These are phyloP conservation scores for Arnoldichthys spilopterus DNA, from an alignment of 2,797 vertebrate species.

Conservation along the genomic window DNA sequence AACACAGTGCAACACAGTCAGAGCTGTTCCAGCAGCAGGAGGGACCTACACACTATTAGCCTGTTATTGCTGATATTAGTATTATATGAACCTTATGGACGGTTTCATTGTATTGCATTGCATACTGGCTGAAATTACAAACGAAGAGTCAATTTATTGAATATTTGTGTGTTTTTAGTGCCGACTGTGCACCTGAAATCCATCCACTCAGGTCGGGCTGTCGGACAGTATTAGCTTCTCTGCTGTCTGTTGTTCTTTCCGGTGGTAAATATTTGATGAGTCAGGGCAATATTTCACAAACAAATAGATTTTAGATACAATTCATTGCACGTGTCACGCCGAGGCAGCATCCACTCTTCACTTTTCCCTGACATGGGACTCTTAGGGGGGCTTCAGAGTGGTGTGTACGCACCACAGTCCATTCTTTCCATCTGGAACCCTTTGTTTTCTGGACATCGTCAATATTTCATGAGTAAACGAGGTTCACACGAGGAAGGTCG, in stretches of 20 bases:
- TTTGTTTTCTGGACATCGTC: conserved; percentile 26
- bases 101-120: not conserved
- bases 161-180: too few relatives aligned
- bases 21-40: too few relatives aligned
- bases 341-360: conserved; percentile 16
- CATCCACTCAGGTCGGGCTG: conserved; percentile 70
- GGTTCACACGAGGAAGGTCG: conserved; percentile 2
- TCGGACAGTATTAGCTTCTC: conserved; percentile 73
- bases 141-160: too few relatives aligned
- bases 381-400: conserved; percentile 2
- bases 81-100: not conserved
- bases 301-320: conserved; percentile 79
- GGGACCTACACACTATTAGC: too few relatives aligned
- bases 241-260: conserved; percentile 68
- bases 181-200: conserved; percentile 21
- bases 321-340: conserved; percentile 68
- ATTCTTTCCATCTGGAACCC: not conserved
- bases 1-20: too few relatives aligned
- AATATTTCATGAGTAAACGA: conserved; percentile 51
- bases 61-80: not conserved
- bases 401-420: not conserved
- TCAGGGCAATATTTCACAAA: conserved; percentile 74
- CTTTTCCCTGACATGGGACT: conserved; percentile 4
- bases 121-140: not conserved
- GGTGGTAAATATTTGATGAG: conserved; percentile 77